Evolutionary conservation across 2,888 invertebrate species (phyloP), one percentile per base, ranked within the genome.

Genomic region (Acronicta aceris): DNA sequence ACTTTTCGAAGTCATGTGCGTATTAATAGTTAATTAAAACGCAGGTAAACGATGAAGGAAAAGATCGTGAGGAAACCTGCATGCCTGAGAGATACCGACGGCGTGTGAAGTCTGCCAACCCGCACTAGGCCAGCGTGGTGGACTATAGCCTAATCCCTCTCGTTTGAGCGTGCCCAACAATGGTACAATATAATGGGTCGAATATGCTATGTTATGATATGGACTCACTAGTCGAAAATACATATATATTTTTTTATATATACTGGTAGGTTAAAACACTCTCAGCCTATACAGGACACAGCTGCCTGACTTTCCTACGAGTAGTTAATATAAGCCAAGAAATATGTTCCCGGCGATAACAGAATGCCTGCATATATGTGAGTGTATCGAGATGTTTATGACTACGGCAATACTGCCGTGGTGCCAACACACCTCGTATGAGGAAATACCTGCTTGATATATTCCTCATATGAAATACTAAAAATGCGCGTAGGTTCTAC

Each of bases 331-430:
- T 38, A 50, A 40, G 33, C 43, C 16, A 17, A 15, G 50, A 57
- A 65, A 65, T 65, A 67, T 54, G 53, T 71, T 71, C 58, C 33
- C 7, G 27, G 27, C 72, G 66, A 71, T 65, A 65, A 51, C 53
- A 43, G 58, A 57, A 48, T 45, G 42, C 53, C 65, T 71, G 71
- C 55, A 45, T 55, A 45, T 55, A 52, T 49, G 40, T 30, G 71
- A 56, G 42, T 50, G 40, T 46, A 50, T 53, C 45, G 45, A 53
- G 49, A 53, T 67, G 53, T 72, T 72, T 72, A 68, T 51, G 68
- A 66, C 54, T 30, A 40, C 50, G 43, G 48, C 58, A 25, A 56
- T 60, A 60, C 56, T 48, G 50, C 61, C 27, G 48, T 56, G 74
- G 54, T 56, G 74, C 74, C 62, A 46, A 72, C 62, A 61, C n/a